These are phyloP conservation scores for Podarcis cretensis DNA, from an alignment of 2,113 vertebrate species.

Conservation along the genomic window DNA sequence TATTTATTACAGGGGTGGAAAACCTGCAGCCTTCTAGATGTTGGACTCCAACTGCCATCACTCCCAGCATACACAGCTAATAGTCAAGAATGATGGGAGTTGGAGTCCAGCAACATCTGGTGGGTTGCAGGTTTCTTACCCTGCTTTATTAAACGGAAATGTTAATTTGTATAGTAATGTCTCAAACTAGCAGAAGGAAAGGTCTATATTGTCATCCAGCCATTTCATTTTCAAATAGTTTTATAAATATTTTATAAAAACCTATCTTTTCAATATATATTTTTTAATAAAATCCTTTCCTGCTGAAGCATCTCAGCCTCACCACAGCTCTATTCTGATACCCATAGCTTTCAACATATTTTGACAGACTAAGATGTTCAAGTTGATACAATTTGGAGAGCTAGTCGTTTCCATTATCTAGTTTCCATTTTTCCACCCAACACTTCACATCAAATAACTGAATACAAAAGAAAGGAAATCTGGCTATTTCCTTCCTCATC, in stretches of 20 bases:
- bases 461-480: neutral
- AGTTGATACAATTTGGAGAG: neutral
- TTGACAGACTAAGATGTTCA: neutral
- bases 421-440: neutral
- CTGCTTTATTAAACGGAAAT: neutral
- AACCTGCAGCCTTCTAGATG: neutral
- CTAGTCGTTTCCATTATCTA: neutral
- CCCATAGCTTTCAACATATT: neutral
- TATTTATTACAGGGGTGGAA: neutral
- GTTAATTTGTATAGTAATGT: neutral
- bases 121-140: neutral
- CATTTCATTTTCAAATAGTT: neutral
- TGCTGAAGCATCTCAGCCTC: neutral
- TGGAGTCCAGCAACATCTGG: neutral
- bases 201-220: neutral
- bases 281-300: neutral
- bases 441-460: neutral
- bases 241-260: neutral
- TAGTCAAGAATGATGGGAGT: neutral
- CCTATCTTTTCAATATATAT: neutral
- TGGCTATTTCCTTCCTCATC: neutral
- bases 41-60: neutral
- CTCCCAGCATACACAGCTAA: neutral
- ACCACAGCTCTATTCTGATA: constrained; percentile 11
- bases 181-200: neutral